phyloP scores from a whole-genome alignment of 53 echinoderm and acorn worm genomes.

The Temnopleurus reevesii region DNA sequence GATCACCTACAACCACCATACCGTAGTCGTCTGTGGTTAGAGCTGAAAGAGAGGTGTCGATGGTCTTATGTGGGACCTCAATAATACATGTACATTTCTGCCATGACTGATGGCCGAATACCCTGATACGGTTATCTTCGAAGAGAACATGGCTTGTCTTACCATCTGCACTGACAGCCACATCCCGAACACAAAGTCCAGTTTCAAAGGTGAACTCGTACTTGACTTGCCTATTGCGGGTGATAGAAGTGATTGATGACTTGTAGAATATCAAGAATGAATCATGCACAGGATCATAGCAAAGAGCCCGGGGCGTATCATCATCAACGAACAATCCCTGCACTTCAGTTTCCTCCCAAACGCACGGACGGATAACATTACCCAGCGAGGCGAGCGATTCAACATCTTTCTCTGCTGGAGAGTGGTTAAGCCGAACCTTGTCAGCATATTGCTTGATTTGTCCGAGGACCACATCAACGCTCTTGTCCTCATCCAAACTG shows the following conservation, averaged over 20 bases:
- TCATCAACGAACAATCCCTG: neutral
- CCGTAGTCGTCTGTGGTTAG: neutral
- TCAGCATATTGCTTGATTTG: constrained; percentile 34
- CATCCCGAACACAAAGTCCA: neutral
- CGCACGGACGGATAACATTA: neutral
- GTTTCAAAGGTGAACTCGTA: neutral
- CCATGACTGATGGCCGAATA: neutral
- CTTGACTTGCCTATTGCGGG: neutral
- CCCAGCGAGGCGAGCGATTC: constrained; percentile 18
- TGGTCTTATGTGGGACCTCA: neutral
- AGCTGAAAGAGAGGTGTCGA: neutral
- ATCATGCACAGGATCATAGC: neutral
- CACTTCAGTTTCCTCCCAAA: neutral
- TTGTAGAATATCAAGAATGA: neutral
- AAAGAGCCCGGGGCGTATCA: neutral
- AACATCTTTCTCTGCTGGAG: neutral
- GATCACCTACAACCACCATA: constrained; percentile 7
- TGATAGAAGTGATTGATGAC: neutral
- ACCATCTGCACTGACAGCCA: neutral
- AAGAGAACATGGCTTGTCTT: neutral
- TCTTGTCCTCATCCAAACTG: neutral
- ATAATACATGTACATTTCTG: neutral
- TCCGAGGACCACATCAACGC: neutral
- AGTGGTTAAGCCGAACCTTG: neutral
- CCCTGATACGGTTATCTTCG: constrained; percentile 6